phyloP scores from a whole-genome alignment of 2,797 vertebrate genomes.

The Diplodus sargus region DNA sequence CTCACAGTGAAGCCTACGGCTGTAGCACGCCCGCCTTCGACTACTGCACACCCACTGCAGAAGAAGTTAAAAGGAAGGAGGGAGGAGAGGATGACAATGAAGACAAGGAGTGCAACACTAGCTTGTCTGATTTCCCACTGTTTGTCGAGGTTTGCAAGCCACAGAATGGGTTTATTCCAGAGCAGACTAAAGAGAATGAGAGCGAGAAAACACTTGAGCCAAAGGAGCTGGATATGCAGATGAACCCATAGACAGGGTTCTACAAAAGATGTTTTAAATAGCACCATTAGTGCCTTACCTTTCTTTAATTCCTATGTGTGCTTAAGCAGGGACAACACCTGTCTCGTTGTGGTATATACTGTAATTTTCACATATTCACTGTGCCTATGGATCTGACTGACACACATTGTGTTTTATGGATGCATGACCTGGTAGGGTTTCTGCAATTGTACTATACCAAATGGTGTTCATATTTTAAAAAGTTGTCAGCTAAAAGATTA shows the following conservation, averaged over 20 bases:
- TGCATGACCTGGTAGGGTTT: constrained; percentile 23
- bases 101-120: constrained; percentile 90
- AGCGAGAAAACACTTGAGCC: constrained; percentile 84
- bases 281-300: constrained; percentile 80
- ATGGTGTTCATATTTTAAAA: constrained; percentile 8
- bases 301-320: constrained; percentile 46
- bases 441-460: constrained; percentile 33
- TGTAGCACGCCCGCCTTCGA: constrained; percentile 86
- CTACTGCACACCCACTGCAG: constrained; percentile 84
- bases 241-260: constrained; percentile 62
- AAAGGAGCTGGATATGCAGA: constrained; percentile 77
- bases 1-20: constrained; percentile 89
- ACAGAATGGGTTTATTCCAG: constrained; percentile 86
- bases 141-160: constrained; percentile 87
- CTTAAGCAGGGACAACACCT: constrained; percentile 38
- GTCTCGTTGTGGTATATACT: constrained; percentile 47
- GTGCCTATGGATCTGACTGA: constrained; percentile 67
- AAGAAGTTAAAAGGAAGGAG: constrained; percentile 88
- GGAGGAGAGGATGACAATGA: constrained; percentile 84
- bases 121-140: constrained; percentile 88
- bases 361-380: constrained; percentile 69
- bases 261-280: constrained; percentile 45
- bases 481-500: neutral
- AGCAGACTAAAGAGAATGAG: constrained; percentile 90
- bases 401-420: constrained; percentile 17